Evolutionary conservation across 2,113 vertebrate species (phyloP).

Genomic region (Malaclemys terrapin): DNA sequence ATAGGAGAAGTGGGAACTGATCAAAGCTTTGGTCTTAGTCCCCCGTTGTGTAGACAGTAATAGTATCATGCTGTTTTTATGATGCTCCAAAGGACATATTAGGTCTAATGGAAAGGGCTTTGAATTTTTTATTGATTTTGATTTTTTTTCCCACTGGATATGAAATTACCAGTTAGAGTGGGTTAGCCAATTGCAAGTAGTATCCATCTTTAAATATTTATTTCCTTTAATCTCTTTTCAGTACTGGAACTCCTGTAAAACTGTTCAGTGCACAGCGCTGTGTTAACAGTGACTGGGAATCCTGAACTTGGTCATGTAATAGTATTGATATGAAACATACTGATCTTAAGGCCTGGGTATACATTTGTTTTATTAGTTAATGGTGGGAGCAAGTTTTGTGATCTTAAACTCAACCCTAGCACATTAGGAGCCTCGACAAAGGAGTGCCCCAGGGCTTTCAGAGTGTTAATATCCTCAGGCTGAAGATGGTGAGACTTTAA

Average conservation of each 20-base stretch:
- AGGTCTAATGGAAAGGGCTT: slow-evolving; percentile 37
- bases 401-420: background rate
- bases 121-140: slow-evolving; percentile 38
- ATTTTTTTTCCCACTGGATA: slow-evolving; percentile 19
- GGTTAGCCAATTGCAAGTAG: slow-evolving; percentile 17
- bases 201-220: slow-evolving; percentile 25
- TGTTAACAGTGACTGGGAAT: background rate
- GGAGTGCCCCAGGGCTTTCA: background rate
- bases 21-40: slow-evolving; percentile 3
- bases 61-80: slow-evolving; percentile 53
- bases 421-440: background rate
- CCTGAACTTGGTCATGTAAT: background rate
- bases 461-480: background rate
- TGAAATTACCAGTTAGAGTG: slow-evolving; percentile 23
- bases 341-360: background rate
- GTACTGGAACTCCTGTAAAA: background rate
- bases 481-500: background rate
- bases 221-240: background rate
- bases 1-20: slow-evolving; percentile 5
- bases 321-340: background rate
- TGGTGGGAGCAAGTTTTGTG: background rate
- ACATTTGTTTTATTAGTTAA: background rate
- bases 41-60: slow-evolving; percentile 33
- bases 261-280: background rate
- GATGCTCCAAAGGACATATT: slow-evolving; percentile 17